A percentile compares a stretch with the other conserved stretches of the same genome.
These are phyloP conservation scores for Pomacea canaliculata DNA, from an alignment of 2,888 invertebrate species.

Conservation along the genomic window DNA sequence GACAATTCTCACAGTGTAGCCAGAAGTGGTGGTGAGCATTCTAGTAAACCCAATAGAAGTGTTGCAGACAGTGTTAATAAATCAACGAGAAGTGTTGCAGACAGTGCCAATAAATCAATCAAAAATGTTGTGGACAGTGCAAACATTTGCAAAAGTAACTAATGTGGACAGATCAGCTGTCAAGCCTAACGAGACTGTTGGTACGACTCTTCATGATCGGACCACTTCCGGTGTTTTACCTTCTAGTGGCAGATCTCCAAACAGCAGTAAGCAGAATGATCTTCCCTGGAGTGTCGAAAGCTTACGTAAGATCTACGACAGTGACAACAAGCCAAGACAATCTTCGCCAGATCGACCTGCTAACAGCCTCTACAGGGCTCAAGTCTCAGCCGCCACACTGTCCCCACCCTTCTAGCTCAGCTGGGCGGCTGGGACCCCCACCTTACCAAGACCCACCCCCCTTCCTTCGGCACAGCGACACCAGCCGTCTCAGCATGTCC, in stretches of 20 bases:
- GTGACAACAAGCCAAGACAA: conserved; percentile 18
- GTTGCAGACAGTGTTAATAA: too few relatives aligned
- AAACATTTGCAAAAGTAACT: not conserved
- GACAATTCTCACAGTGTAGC: too few relatives aligned
- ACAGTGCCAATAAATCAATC: not conserved
- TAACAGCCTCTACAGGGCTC: not conserved
- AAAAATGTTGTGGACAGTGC: not conserved
- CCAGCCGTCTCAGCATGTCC: conserved; percentile 45
- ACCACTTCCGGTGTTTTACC: not conserved
- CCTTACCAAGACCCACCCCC: conserved; percentile 52
- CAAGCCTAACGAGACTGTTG: not conserved
- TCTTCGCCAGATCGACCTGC: not conserved
- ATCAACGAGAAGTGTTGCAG: too few relatives aligned
- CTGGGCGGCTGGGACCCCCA: conserved; percentile 31
- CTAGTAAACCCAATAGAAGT: too few relatives aligned
- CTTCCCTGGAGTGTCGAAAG: conserved; percentile 60
- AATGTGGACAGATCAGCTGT: not conserved
- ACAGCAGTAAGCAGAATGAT: conserved; percentile 29
- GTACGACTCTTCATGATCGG: not conserved
- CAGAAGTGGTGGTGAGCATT: too few relatives aligned
- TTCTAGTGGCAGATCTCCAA: not conserved
- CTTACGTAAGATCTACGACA: conserved; percentile 47
- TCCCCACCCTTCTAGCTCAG: conserved; percentile 1
- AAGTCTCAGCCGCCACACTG: too few relatives aligned
- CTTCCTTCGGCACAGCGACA: conserved; percentile 46